A percentile compares a stretch with the other conserved stretches of the same genome.
Conservation (phyloP, 2,888 invertebrate genomes). For the Tineola bisselliella region DNA sequence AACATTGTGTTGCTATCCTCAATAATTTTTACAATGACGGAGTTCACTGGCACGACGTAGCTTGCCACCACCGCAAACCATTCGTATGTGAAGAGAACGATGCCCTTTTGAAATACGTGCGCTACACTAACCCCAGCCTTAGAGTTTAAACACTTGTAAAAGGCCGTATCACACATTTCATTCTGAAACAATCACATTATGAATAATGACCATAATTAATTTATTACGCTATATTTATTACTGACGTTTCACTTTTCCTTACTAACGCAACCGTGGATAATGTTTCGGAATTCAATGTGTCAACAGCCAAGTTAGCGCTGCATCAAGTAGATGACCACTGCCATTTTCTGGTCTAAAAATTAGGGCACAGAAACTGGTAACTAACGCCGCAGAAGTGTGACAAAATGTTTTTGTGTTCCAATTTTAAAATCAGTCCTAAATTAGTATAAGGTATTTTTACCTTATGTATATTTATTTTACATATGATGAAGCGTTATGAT, state of each 20-base stretch:
- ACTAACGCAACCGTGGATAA: not conserved
- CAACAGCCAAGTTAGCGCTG: not conserved
- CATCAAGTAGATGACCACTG: not conserved
- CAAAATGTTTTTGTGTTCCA: not conserved
- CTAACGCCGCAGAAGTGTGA: too few relatives aligned
- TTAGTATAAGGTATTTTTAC: slow-evolving; percentile 18
- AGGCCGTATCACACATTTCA: not conserved
- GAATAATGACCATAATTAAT: not conserved
- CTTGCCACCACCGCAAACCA: slow-evolving; percentile 89
- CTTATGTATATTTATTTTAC: slow-evolving; percentile 39
- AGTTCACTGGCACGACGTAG: slow-evolving; percentile 91
- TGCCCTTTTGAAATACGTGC: slow-evolving; percentile 84
- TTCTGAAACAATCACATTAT: not conserved
- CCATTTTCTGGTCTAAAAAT: not conserved
- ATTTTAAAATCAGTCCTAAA: not conserved
- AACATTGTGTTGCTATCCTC: slow-evolving; percentile 85
- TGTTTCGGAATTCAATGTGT: not conserved
- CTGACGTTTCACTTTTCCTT: not conserved
- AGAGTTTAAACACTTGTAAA: slow-evolving; percentile 64
- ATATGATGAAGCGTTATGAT: slow-evolving; percentile 12
- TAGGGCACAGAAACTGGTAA: not conserved
- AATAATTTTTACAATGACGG: slow-evolving; percentile 94
- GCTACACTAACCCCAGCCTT: slow-evolving; percentile 82
- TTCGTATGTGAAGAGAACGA: slow-evolving; percentile 91
- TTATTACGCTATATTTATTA: slow-evolving; percentile 6